These are phyloP conservation scores for Tethea ocularis DNA, from an alignment of 2,888 invertebrate species.

Conservation along the genomic window DNA sequence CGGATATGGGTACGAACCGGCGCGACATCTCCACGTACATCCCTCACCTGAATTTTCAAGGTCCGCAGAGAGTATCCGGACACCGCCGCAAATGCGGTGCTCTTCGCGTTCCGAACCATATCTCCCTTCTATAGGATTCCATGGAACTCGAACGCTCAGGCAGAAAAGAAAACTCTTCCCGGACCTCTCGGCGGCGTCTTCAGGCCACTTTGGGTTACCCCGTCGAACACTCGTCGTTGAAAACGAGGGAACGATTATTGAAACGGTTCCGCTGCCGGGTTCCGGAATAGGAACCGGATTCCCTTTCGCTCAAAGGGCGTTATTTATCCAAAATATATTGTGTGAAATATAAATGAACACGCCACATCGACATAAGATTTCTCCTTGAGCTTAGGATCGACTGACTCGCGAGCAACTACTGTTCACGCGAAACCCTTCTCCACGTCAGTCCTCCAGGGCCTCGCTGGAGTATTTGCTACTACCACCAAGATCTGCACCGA, in stretches of 20 bases:
- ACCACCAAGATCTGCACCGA: constrained; percentile 87
- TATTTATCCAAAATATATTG: no score
- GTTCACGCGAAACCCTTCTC: constrained; percentile 78
- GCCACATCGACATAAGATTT: no score
- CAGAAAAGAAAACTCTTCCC: constrained; percentile 71
- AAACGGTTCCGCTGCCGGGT: constrained; percentile 82
- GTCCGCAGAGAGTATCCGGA: constrained; percentile 59
- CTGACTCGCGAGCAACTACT: constrained; percentile 84
- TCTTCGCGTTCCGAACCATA: constrained; percentile 74
- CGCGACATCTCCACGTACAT: constrained; percentile 59
- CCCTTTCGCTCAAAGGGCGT: constrained; percentile 22
- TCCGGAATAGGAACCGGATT: constrained; percentile 69
- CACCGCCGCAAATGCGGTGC: constrained; percentile 49
- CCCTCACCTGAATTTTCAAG: constrained; percentile 63
- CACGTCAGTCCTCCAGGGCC: constrained; percentile 84
- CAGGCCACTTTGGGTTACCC: constrained; percentile 76
- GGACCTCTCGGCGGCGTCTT: constrained; percentile 82
- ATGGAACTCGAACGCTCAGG: constrained; percentile 77
- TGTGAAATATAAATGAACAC: no score
- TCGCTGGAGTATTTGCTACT: constrained; percentile 88
- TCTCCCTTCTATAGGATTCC: constrained; percentile 79
- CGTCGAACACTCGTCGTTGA: constrained; percentile 26
- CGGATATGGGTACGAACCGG: constrained; percentile 87
- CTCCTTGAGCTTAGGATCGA: constrained; percentile 82
- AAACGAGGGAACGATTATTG: constrained; percentile 65